Percentiles rank a stretch among this genome's conserved stretches.
Conservation (phyloP, 2,113 vertebrate species). For the Promerops cafer region DNA sequence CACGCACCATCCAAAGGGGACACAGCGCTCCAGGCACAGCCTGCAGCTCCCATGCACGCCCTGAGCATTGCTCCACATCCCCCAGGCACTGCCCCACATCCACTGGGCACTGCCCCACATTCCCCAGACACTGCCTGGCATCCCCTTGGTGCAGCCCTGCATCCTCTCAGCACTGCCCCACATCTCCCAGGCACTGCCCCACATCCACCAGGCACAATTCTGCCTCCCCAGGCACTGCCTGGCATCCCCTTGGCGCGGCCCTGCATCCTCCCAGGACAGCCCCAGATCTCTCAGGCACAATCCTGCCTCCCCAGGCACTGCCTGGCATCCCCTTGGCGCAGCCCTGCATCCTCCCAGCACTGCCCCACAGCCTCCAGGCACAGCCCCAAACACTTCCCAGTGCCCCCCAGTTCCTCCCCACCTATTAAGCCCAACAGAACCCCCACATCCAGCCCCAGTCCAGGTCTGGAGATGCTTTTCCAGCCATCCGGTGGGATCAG, state of each 20-base stretch:
- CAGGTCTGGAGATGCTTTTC: not conserved
- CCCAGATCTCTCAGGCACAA: fast-evolving
- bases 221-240: not conserved
- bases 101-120: too few species aligned
- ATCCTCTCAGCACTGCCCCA: fast-evolving
- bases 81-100: not conserved
- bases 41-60: too few species aligned
- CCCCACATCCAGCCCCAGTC: fast-evolving
- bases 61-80: not conserved
- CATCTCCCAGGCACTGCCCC: not conserved
- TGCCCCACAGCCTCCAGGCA: not conserved
- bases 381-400: not conserved
- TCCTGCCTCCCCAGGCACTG: fast-evolving
- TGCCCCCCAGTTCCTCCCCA: not conserved
- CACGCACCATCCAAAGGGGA: not conserved
- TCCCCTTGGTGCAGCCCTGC: not conserved
- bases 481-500: not conserved
- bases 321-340: not conserved
- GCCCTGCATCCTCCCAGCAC: too few species aligned
- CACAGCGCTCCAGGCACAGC: not conserved
- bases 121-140: not conserved
- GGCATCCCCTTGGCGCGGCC: fast-evolving
- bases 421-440: fast-evolving
- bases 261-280: not conserved
- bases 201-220: fast-evolving